Conservation (phyloP, 2,888 invertebrate species). For the Patella depressa region DNA sequence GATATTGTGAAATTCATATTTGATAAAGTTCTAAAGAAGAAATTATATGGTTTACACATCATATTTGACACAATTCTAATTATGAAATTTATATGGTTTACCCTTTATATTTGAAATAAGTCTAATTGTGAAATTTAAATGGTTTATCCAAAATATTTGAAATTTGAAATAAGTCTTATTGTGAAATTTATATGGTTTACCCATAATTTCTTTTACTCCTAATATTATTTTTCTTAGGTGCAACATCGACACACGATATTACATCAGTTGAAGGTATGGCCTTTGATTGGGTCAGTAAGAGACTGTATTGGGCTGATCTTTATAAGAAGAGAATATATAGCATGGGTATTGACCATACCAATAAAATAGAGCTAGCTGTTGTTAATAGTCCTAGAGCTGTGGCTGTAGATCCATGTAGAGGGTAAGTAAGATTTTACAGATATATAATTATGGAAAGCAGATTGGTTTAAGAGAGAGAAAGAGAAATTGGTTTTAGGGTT, state of each 20-base stretch:
- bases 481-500: too few relatives aligned
- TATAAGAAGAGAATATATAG: slow-evolving; percentile 72
- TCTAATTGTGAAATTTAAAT: too few relatives aligned
- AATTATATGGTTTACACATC: too few relatives aligned
- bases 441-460: neutral
- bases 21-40: too few relatives aligned
- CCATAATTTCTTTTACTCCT: too few relatives aligned
- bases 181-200: too few relatives aligned
- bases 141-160: too few relatives aligned
- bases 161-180: too few relatives aligned
- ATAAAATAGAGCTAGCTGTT: slow-evolving; percentile 90
- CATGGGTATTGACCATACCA: slow-evolving; percentile 88
- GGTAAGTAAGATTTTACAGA: slow-evolving; percentile 70
- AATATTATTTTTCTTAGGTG: neutral
- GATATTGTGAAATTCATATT: too few relatives aligned
- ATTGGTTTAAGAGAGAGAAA: neutral
- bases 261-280: slow-evolving; percentile 60
- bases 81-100: too few relatives aligned
- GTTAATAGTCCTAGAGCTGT: slow-evolving; percentile 95
- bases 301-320: slow-evolving; percentile 98
- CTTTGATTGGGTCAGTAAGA: slow-evolving; percentile 96
- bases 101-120: too few relatives aligned
- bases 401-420: slow-evolving; percentile 96
- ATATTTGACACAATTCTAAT: too few relatives aligned
- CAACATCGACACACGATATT: slow-evolving; percentile 36